Evolutionary conservation across 2,797 vertebrate species (phyloP), one percentile per base, ranked within the genome.

Genomic region (Sebastes oblongus): DNA sequence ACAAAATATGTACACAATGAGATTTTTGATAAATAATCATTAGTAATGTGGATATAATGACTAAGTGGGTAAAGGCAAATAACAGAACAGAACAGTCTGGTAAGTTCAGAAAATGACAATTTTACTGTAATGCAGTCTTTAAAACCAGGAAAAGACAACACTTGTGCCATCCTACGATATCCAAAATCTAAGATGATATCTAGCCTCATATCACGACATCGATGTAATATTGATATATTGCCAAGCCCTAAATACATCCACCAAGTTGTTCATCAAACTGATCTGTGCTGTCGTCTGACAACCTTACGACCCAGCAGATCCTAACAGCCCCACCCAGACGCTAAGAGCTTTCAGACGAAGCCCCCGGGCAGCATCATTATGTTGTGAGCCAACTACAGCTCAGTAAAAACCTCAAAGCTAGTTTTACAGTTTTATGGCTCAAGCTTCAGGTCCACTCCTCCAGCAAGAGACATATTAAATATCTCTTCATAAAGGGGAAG

Each of bases 351-450:
- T 72, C 62, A 78, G 62, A 68, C 46, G 52, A 42, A 65, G 72
- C 68, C 82, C 27, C 27, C 2, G 2, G 81, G 70, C 80, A n/a
- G 60, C 69, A 11, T 83, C 70, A 65, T 79, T 75, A 72, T 73
- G 54, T 52, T 32, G 11, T 54, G n/a, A 36, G 58, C 18, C 72
- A 42, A 24, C 42, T 4, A 14, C 20, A 16, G 54, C 42, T 68
- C 55, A 54, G 75, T 78, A 79, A 88, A 82, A 90, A 83, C 79
- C 76, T 88, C 66, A 90, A 83, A 84, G 74, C 58, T 67, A 5
- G 13, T 68, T 83, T 84, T 60, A n/a, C 12, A 66, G 34, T 73
- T 86, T 85, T 72, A 76, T 78, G 62, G 67, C 46, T 80, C 42
- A 61, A 56, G 24, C 42, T 3, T 5, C 6, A 9, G 52, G 14